Conservation (phyloP, 1,140 invertebrate species). For the Sitophilus oryzae region DNA sequence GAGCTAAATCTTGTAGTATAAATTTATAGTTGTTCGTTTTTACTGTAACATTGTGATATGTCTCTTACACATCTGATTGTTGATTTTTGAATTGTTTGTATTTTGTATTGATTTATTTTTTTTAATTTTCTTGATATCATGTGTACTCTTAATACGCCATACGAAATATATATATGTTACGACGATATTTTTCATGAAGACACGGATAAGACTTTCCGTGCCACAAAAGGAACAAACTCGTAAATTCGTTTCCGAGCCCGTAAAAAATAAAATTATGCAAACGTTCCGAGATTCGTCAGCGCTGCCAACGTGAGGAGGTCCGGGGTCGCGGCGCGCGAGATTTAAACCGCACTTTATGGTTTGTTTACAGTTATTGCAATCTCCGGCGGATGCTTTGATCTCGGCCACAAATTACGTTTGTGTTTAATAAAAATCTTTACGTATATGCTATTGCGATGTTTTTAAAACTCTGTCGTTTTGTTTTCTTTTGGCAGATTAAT, state of each 20-base stretch:
- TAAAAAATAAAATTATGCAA: not conserved
- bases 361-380: not conserved
- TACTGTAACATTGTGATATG: no score
- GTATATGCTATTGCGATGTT: not conserved
- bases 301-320: not conserved
- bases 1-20: no score
- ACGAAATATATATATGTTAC: no score
- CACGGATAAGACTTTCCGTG: no score
- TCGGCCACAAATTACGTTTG: not conserved
- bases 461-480: not conserved
- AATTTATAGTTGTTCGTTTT: no score
- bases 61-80: no score
- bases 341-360: not conserved
- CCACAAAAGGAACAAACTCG: not conserved
- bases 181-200: no score
- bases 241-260: not conserved
- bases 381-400: not conserved
- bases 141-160: no score
- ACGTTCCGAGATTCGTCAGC: not conserved
- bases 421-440: not conserved
- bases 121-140: no score
- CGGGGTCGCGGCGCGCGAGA: not conserved
- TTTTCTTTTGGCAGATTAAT: not conserved
- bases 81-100: no score
- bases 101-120: no score